A percentile compares a stretch with the other conserved stretches of the same genome.
Conservation (phyloP, 92 coral and sea anemone genomes). For the Bergia sp. region DNA sequence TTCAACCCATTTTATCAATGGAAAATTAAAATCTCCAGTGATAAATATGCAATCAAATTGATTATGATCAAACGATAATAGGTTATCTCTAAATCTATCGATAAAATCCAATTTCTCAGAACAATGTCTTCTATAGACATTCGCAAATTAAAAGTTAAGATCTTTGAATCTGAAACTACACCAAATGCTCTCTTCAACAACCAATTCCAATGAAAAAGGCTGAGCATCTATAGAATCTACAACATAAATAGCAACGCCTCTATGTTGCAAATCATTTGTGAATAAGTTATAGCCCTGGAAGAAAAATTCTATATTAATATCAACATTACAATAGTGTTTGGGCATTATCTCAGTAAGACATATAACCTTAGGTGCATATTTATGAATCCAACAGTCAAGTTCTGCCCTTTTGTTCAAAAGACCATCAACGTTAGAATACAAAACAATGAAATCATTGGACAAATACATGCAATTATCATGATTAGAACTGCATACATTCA, state of each 20-base stretch:
- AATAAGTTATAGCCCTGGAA: conserved; percentile 3
- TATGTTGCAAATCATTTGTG: conserved; percentile 15
- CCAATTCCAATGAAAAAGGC: conserved; percentile 13
- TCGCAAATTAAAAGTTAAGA: neutral
- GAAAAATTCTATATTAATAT: conserved; percentile 12
- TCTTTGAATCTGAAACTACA: conserved; percentile 9
- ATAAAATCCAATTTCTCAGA: neutral
- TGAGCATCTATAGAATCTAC: conserved; percentile 13
- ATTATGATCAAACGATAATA: conserved; percentile 7
- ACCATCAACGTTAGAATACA: conserved; percentile 1
- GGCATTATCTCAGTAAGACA: conserved; percentile 10
- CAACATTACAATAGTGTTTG: conserved; percentile 4
- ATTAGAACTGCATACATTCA: neutral
- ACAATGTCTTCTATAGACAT: conserved; percentile 15
- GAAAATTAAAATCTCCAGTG: conserved; percentile 8
- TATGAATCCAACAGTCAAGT: conserved; percentile 8
- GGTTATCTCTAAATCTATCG: conserved; percentile 5
- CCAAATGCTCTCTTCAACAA: conserved; percentile 8
- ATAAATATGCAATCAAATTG: conserved; percentile 14
- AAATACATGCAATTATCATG: neutral
- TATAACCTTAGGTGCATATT: conserved; percentile 11
- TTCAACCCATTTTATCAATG: conserved; percentile 15
- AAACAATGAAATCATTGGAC: conserved; percentile 4
- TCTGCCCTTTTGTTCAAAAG: conserved; percentile 5
- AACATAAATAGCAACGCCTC: conserved; percentile 17